Evolutionary conservation across 1,140 invertebrate species (phyloP), one percentile per base, ranked within the genome.

Genomic region (Listronotus bonariensis): DNA sequence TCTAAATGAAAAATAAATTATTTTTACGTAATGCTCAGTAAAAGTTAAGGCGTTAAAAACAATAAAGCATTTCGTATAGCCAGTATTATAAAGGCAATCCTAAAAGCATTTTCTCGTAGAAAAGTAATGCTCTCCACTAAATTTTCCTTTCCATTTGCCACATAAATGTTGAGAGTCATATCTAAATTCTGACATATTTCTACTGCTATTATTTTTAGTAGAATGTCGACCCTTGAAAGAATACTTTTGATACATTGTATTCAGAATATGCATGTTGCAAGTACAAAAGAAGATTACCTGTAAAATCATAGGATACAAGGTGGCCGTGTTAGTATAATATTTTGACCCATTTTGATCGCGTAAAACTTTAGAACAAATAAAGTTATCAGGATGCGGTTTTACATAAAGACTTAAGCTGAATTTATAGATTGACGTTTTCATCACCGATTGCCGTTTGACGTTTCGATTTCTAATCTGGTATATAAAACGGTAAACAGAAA

Each of bases 121-220:
- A 45, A 45, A 46, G 55, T 48, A 18, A 45, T 41, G 55, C 31
- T 36, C 31, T 57, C 20, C 55, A 34, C 26, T 57, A 34, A 46
- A 57, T 57, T 57, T 57, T 48, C 55, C 55, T 34, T 46, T 55
- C 20, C 53, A 38, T 51, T 51, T 60, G 14, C 34, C 43, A 51
- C 57, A 51, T 60, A 60, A 60, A 60, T 42, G 57, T 41, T 40
- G n/a, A 51, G 15, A 2, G 55, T 57, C 55, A 46, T 57, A 46
- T 57, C 57, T 60, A 51, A 51, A 60, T 51, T 60, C 57, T 49
- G 57, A 60, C 57, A 51, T 41, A 60, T 60, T 60, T n/a, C 45
- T 26, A 26, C 11, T 36, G 17, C 38, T 18, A 43, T 55, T 42
- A 55, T 55, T 55, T 55, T 32, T 26, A 41, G 38, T 8, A 7